Base-by-base conservation (phyloP, 2,113 vertebrate genomes). In the Forbesichthys agassizii region DNA sequence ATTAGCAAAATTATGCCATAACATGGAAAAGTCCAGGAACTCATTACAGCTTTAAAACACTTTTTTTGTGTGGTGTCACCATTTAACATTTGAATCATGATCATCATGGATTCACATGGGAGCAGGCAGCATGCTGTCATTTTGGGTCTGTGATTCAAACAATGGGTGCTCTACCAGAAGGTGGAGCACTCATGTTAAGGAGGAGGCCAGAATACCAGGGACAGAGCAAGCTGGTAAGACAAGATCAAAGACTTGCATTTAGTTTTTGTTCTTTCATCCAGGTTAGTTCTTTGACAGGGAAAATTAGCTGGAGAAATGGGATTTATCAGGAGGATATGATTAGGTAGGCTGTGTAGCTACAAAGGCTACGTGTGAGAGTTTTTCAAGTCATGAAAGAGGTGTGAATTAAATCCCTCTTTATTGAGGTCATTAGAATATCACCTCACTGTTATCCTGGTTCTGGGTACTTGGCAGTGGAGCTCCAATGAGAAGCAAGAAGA, bases 341-440 rank as follows among this genome's bases (percentile, higher is more conserved):
- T 71, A 55, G 78, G 67, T 48, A n/a, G 63, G 42, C 14, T 52
- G 62, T 69, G 33, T 52, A 58, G 68, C 81, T 74, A 87, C 85
- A 91, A 91, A 90, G 87, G 64, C 67, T 66, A 73, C 7, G 66
- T 73, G 84, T 86, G 83, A 88, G 78, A 85, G 76, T 79, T 75
- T 80, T 70, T 33, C 68, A 68, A 81, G 72, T 79, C 79, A 69
- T 78, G 69, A 74, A 78, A 74, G 47, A 74, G 62, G 89, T 89
- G 90, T 79, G 86, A 91, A 86, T 85, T 74, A 89, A 89, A 77
- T 66, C 76, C 64, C 75, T 74, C 80, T 88, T 90, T 93, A 86
- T 87, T 84, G 84, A 85, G 78, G 86, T 87, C 84, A 88, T 92
- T 90, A 86, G 82, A 76, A 78, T 85, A 57, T 82, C 89, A 88